Base-by-base conservation (phyloP, 1,140 invertebrate species). In the Drosophila parvula region DNA sequence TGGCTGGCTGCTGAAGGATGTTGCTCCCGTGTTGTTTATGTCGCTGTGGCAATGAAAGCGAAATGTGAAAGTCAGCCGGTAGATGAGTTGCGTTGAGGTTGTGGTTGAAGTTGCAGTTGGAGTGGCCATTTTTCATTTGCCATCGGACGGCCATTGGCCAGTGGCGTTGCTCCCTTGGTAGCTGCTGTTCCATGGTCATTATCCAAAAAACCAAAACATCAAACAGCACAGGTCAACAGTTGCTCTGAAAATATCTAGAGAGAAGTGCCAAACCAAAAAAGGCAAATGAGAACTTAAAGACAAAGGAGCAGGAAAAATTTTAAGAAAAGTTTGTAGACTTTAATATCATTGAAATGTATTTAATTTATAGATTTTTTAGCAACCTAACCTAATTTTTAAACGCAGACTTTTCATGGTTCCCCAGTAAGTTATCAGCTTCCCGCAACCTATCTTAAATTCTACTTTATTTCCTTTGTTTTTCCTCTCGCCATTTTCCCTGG, bases 91-190 rank as follows among this genome's bases (percentile, higher is more conserved):
- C 50, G 12, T 36, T 53, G 50, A 36, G 32, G 14, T n/a, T n/a
- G 50, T 22, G 32, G 32, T 36, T 22, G 7, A 36, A 53, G 32
- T 27, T 38, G 38, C 22, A 57, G 28, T 61, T 45, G 44, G 45
- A 64, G 53, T 43, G 76, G 50, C 45, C 68, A 78, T 78, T 74
- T 78, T 59, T 81, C 79, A 81, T 74, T 47, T 68, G 55, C 44
- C 67, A 40, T 28, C 5, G 5, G 30, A 8, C 14, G 38, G 38
- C 38, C 38, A 55, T 38, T 81, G 57, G 59, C 57, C 65, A 59
- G 43, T 45, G 50, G 56, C 53, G 38, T 56, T 61, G 12, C 56
- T 65, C 3, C 3, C 16, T 43, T 8, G 14, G 41, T 34, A 53
- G 32, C 40, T 77, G 67, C 28, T 56, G 74, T 57, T 58, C 44